Evolutionary conservation across 2,113 vertebrate genomes (phyloP).

Genomic region (Nerophis ophidion): DNA sequence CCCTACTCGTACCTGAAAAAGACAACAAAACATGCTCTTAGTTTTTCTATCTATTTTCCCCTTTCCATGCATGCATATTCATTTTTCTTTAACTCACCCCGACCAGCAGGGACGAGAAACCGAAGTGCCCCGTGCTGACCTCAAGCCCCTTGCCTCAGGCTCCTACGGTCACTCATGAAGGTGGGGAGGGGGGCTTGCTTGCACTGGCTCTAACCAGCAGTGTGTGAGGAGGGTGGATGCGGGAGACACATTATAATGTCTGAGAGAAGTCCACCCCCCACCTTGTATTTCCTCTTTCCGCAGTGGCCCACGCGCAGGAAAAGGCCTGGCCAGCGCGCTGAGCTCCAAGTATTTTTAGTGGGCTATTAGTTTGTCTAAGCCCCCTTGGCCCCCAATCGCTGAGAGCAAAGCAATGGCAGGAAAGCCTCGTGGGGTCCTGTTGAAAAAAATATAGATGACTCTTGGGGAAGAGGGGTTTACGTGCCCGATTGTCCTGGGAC

Average conservation of each 20-base stretch:
- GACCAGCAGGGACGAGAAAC: constrained; percentile 81
- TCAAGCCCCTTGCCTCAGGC: constrained; percentile 44
- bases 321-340: constrained; percentile 40
- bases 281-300: constrained; percentile 69
- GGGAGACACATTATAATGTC: constrained; percentile 69
- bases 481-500: constrained; percentile 48
- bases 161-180: constrained; percentile 28
- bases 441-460: constrained; percentile 55
- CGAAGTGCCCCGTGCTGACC: constrained; percentile 33
- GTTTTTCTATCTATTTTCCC: background rate
- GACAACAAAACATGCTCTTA: background rate
- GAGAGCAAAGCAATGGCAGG: constrained; percentile 61
- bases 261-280: constrained; percentile 59
- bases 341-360: constrained; percentile 70
- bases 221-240: constrained; percentile 33
- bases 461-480: constrained; percentile 39
- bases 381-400: constrained; percentile 63
- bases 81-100: constrained; percentile 62
- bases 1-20: constrained; percentile 74
- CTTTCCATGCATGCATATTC: too few relatives aligned
- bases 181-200: constrained; percentile 32
- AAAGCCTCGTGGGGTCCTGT: constrained; percentile 61
- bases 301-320: constrained; percentile 71
- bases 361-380: constrained; percentile 70
- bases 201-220: constrained; percentile 37